These are phyloP conservation scores for Thereva unica DNA, from an alignment of 2,888 invertebrate species.

Conservation along the genomic window DNA sequence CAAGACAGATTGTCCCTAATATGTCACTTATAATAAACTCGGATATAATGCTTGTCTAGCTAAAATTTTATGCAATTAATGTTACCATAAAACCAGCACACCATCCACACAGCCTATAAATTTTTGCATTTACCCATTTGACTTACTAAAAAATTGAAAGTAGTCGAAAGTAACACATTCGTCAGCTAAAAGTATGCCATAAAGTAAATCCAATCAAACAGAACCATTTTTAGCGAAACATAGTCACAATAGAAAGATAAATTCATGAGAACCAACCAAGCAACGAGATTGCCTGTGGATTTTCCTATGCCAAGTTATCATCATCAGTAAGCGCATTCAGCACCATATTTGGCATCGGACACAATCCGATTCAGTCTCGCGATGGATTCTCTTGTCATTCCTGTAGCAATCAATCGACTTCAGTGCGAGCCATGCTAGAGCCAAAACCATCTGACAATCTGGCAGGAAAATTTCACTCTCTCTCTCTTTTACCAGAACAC, in stretches of 20 bases:
- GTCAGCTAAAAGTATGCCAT: slow-evolving; percentile 32
- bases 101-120: background rate
- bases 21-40: no score
- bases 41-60: no score
- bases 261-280: slow-evolving; percentile 39
- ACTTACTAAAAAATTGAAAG: background rate
- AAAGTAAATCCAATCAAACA: slow-evolving; percentile 30
- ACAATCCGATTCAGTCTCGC: slow-evolving; percentile 37
- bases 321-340: slow-evolving; percentile 5
- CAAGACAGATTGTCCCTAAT: no score
- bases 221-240: slow-evolving; percentile 39
- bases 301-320: slow-evolving; percentile 24
- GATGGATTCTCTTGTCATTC: slow-evolving; percentile 40
- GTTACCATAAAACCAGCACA: no score
- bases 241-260: slow-evolving; percentile 38
- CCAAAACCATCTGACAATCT: slow-evolving; percentile 12
- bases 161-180: background rate
- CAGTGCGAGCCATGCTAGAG: slow-evolving; percentile 14
- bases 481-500: slow-evolving; percentile 6
- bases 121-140: slow-evolving; percentile 1
- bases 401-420: slow-evolving; percentile 36
- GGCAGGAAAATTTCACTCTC: slow-evolving; percentile 33
- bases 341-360: slow-evolving; percentile 34
- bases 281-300: no score
- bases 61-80: no score